A percentile compares a stretch with the other conserved stretches of the same genome.
These are phyloP conservation scores for Dermochelys coriacea DNA, from an alignment of 2,797 vertebrate species.

Conservation along the genomic window DNA sequence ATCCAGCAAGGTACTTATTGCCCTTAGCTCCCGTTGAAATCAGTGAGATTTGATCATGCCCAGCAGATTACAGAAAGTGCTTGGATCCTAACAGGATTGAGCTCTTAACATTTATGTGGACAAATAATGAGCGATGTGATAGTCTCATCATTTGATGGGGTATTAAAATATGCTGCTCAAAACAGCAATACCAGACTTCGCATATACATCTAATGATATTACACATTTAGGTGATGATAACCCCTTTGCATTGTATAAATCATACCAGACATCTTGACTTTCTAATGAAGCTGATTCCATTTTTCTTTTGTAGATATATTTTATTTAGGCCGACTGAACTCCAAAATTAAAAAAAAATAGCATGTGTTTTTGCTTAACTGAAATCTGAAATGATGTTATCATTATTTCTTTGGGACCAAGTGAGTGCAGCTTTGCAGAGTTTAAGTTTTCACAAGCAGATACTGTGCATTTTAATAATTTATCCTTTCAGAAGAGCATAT, in stretches of 20 bases:
- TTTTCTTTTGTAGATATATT: slow-evolving; percentile 55
- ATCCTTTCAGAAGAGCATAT: slow-evolving; percentile 65
- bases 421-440: slow-evolving; percentile 35
- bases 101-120: neutral
- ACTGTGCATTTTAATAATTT: slow-evolving; percentile 73
- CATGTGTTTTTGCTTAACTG: slow-evolving; percentile 66
- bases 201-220: slow-evolving; percentile 35
- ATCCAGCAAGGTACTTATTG: neutral
- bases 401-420: slow-evolving; percentile 57
- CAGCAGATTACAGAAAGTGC: rapidly evolving
- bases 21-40: neutral
- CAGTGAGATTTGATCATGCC: neutral
- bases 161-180: slow-evolving; percentile 6
- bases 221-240: slow-evolving; percentile 13
- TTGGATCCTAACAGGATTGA: neutral
- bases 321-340: slow-evolving; percentile 46
- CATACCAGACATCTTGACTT: slow-evolving; percentile 5
- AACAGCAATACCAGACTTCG: neutral
- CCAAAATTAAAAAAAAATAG: slow-evolving; percentile 47
- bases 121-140: slow-evolving; percentile 8
- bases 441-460: slow-evolving; percentile 63
- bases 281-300: neutral
- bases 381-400: slow-evolving; percentile 44
- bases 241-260: slow-evolving; percentile 52
- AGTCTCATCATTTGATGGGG: neutral